Evolutionary conservation across 2,888 invertebrate species (phyloP).

Genomic region (Calliphora vomitoria): DNA sequence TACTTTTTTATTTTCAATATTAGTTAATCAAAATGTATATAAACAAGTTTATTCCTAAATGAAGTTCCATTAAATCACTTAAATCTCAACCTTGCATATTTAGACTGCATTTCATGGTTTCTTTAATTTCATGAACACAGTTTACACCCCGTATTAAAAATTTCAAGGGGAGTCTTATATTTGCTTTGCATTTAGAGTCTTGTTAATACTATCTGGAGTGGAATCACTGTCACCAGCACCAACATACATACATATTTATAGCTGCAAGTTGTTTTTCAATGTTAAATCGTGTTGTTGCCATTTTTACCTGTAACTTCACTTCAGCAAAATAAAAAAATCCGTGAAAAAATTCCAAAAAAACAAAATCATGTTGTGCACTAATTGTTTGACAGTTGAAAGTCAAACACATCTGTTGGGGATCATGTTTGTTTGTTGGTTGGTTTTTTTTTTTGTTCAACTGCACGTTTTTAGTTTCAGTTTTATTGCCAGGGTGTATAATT

Average conservation of each 20-base stretch:
- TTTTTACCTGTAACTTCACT: slow-evolving; percentile 26
- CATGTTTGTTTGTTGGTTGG: slow-evolving; percentile 43
- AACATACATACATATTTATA: slow-evolving; percentile 12
- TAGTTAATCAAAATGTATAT: too few species aligned
- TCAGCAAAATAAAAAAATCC: not conserved
- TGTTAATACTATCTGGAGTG: slow-evolving; percentile 12
- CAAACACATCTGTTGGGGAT: slow-evolving; percentile 64
- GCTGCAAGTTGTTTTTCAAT: slow-evolving; percentile 66
- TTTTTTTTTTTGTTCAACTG: slow-evolving; percentile 2
- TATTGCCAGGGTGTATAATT: slow-evolving; percentile 30
- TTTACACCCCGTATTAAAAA: not conserved
- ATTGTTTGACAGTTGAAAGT: slow-evolving; percentile 73
- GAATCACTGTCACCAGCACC: slow-evolving; percentile 49
- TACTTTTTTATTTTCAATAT: too few species aligned
- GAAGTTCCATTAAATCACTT: too few species aligned
- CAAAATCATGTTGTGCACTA: slow-evolving; percentile 67
- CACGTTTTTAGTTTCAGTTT: slow-evolving; percentile 48
- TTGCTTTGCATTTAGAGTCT: too few species aligned
- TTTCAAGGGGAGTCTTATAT: too few species aligned
- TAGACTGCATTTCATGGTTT: not conserved
- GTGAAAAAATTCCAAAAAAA: not conserved
- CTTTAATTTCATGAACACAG: slow-evolving; percentile 14
- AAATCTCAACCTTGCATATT: not conserved
- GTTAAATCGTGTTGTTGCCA: slow-evolving; percentile 52
- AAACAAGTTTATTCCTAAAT: too few species aligned